phyloP scores from a whole-genome alignment of 2,888 invertebrate species.

The Germaria angustata region DNA sequence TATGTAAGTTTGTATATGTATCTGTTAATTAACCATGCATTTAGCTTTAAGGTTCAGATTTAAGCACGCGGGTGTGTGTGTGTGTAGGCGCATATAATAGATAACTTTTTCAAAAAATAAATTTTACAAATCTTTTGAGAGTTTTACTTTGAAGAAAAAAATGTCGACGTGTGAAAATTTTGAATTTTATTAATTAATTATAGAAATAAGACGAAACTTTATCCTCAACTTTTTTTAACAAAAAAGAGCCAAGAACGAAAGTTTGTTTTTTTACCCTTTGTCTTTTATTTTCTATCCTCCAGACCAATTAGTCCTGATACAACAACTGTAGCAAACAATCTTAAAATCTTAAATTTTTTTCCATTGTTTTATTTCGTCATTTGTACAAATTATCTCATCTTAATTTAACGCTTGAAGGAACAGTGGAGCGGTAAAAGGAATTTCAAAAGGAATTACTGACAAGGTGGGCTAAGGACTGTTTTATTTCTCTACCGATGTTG shows the following conservation, averaged over 20 bases:
- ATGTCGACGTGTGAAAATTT: conserved; percentile 63
- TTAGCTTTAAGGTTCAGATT: conserved; percentile 58
- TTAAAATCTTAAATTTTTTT: conserved; percentile 29
- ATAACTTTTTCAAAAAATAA: conserved; percentile 38
- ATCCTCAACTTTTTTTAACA: conserved; percentile 15
- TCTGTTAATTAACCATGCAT: conserved; percentile 53
- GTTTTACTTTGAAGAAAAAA: conserved; percentile 44
- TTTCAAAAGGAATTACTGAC: not conserved
- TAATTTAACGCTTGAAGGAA: conserved; percentile 29
- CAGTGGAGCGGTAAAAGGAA: conserved; percentile 14
- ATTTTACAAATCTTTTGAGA: conserved; percentile 57
- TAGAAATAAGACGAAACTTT: conserved; percentile 33
- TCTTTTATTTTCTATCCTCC: conserved; percentile 62
- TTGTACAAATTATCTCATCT: conserved; percentile 36
- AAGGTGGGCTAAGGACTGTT: not conserved
- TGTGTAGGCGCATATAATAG: not conserved
- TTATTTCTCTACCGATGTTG: too few relatives aligned
- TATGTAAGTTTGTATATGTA: not conserved
- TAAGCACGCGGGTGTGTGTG: not conserved
- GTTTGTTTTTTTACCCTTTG: conserved; percentile 29
- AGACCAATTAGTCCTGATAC: conserved; percentile 62
- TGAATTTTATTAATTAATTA: conserved; percentile 63
- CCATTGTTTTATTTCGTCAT: conserved; percentile 37
- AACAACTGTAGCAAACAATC: conserved; percentile 56
- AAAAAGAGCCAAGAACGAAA: not conserved